Evolutionary conservation across 2,888 invertebrate species (phyloP).

Genomic region (Drosophila glabriapex): DNA sequence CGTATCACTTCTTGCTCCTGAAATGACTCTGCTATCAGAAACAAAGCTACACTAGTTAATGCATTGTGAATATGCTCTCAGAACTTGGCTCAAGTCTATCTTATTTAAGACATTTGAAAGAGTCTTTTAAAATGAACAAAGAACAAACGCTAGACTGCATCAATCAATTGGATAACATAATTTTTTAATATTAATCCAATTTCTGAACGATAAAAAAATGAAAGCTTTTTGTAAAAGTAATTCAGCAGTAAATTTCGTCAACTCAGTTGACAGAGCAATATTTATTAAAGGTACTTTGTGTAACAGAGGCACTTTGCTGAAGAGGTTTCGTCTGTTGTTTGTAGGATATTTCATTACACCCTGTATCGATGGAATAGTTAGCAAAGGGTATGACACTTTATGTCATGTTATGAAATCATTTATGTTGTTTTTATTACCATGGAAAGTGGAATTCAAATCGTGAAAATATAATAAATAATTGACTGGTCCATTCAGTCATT

Average conservation of each 20-base stretch:
- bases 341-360: not conserved
- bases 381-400: not conserved
- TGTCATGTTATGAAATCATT: not conserved
- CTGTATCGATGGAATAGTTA: not conserved
- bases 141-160: not conserved
- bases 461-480: not conserved
- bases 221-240: not conserved
- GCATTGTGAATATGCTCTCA: not conserved
- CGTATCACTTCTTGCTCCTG: no score
- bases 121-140: not conserved
- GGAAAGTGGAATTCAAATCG: not conserved
- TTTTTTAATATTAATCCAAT: not conserved
- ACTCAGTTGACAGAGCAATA: not conserved
- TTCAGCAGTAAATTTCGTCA: not conserved
- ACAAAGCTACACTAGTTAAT: no score
- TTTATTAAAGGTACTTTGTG: not conserved
- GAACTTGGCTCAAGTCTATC: not conserved
- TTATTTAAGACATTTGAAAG: not conserved
- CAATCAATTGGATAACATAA: not conserved
- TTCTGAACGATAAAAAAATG: not conserved
- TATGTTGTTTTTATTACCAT: not conserved
- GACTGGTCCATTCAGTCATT: not conserved
- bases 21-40: not conserved
- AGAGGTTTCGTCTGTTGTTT: not conserved
- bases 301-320: not conserved